Conservation (phyloP, 92 coral and sea anemone species). For the Plumapathes pennacea region DNA sequence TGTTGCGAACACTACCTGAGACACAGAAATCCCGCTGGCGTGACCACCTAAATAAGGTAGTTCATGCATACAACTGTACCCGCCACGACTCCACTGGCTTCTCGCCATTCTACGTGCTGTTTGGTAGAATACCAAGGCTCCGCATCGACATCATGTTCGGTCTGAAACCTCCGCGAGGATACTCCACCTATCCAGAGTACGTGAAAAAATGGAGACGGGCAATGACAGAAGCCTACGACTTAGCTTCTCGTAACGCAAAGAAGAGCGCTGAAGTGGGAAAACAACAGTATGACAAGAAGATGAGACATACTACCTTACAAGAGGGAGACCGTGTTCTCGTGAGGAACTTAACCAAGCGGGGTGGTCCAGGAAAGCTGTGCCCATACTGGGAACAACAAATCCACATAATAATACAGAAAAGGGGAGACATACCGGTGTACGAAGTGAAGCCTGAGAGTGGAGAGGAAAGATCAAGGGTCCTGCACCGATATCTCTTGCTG, state of each 20-base stretch:
- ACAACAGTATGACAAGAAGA: constrained; percentile 42
- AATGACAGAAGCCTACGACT: constrained; percentile 54
- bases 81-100: constrained; percentile 60
- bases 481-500: too few relatives aligned
- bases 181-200: constrained; percentile 57
- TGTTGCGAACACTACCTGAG: constrained; percentile 52
- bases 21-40: constrained; percentile 65
- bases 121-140: constrained; percentile 50
- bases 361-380: constrained; percentile 53
- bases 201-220: constrained; percentile 57
- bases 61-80: constrained; percentile 66
- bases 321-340: constrained; percentile 42
- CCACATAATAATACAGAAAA: constrained; percentile 40
- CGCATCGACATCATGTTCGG: constrained; percentile 66
- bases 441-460: constrained; percentile 45
- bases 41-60: constrained; percentile 56
- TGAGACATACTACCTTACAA: constrained; percentile 17
- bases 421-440: constrained; percentile 54
- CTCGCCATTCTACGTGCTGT: constrained; percentile 53
- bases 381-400: constrained; percentile 56
- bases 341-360: constrained; percentile 22
- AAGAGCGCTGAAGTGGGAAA: constrained; percentile 26
- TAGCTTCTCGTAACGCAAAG: constrained; percentile 31
- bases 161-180: constrained; percentile 41
- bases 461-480: too few relatives aligned